These are phyloP conservation scores for Tridacna crocea DNA, from an alignment of 2,888 invertebrate genomes.

Conservation along the genomic window DNA sequence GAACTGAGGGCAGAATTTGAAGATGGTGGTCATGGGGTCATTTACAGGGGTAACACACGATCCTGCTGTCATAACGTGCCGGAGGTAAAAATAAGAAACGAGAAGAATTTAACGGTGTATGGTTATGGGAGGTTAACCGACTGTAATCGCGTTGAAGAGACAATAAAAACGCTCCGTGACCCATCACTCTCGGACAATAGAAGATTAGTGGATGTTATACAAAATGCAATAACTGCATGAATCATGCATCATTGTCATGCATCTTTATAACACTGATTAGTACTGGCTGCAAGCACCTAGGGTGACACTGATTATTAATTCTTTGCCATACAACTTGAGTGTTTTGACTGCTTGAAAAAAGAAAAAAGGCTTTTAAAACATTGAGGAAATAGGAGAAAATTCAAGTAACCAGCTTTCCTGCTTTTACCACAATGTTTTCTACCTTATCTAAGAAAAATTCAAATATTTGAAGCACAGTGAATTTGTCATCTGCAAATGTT, in stretches of 20 bases:
- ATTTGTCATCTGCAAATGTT: too few species aligned
- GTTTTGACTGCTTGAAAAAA: too few species aligned
- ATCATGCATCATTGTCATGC: slow-evolving; percentile 60
- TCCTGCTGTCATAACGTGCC: slow-evolving; percentile 46
- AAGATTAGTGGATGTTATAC: slow-evolving; percentile 44
- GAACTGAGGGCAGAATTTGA: slow-evolving; percentile 41
- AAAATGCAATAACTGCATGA: slow-evolving; percentile 52
- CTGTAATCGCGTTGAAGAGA: slow-evolving; percentile 41
- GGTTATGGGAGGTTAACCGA: slow-evolving; percentile 30
- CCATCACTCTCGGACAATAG: slow-evolving; percentile 49
- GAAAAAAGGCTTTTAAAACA: too few species aligned
- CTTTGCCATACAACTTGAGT: too few species aligned
- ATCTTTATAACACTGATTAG: slow-evolving; percentile 44
- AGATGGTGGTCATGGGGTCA: slow-evolving; percentile 61
- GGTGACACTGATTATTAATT: slow-evolving; percentile 40
- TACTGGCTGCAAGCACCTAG: slow-evolving; percentile 56
- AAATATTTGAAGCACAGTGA: too few species aligned
- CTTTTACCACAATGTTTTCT: too few species aligned
- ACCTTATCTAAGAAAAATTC: too few species aligned
- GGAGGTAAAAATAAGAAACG: slow-evolving; percentile 48
- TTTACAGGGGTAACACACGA: slow-evolving; percentile 49
- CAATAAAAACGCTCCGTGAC: slow-evolving; percentile 30
- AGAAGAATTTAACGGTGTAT: slow-evolving; percentile 24
- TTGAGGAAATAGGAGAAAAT: too few species aligned
- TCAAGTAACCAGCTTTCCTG: too few species aligned